phyloP scores from a whole-genome alignment of 2,113 vertebrate genomes.

The Crotalus viridis region DNA sequence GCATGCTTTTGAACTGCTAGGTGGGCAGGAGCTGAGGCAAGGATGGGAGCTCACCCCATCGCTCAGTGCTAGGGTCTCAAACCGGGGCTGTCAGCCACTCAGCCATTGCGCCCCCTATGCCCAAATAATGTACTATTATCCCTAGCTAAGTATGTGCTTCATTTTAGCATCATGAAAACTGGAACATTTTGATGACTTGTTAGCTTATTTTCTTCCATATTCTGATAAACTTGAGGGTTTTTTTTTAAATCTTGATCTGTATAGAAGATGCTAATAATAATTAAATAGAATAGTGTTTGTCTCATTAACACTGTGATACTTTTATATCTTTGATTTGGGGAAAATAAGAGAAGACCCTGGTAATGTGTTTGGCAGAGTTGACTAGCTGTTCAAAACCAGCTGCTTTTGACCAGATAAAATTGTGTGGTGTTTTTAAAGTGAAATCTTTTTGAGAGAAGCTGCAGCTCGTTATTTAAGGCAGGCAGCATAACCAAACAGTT shows the following conservation, averaged over 20 bases:
- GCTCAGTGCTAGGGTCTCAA: too few relatives aligned
- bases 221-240: neutral
- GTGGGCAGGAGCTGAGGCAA: too few relatives aligned
- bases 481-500: neutral
- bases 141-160: neutral
- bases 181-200: neutral
- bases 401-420: slow-evolving; percentile 23
- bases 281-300: neutral
- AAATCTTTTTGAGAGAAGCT: neutral
- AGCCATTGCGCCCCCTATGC: too few relatives aligned
- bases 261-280: neutral
- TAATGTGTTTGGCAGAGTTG: neutral
- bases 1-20: too few relatives aligned
- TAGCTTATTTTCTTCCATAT: neutral
- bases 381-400: slow-evolving; percentile 5
- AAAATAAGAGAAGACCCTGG: neutral
- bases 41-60: too few relatives aligned
- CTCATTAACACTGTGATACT: neutral
- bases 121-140: neutral
- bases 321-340: neutral
- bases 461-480: slow-evolving; percentile 25
- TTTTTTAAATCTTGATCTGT: neutral
- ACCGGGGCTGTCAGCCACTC: too few relatives aligned
- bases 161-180: neutral
- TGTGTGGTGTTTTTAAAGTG: neutral